Conservation (phyloP, 2,797 vertebrate species). For the Bradypus variegatus region DNA sequence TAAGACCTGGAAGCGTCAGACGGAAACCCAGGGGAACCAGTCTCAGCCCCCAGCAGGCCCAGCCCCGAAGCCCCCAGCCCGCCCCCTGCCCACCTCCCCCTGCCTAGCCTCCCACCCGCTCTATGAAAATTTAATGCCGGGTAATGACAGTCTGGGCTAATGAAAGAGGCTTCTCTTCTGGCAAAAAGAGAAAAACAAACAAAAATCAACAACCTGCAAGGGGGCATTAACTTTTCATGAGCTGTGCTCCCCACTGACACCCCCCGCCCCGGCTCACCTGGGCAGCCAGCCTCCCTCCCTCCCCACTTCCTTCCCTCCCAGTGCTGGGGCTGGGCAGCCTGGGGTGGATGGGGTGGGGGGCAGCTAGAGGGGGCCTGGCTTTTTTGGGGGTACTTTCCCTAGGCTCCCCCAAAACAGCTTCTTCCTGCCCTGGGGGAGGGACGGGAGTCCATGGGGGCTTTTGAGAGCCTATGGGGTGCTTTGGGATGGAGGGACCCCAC, state of each 20-base stretch:
- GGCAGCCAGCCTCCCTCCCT: constrained; percentile 9
- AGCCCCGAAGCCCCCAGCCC: constrained; percentile 26
- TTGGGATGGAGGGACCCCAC: not conserved
- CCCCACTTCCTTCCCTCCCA: not conserved
- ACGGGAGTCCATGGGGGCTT: not conserved
- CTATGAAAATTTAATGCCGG: constrained; percentile 70
- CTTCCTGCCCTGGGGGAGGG: not conserved
- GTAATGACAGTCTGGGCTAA: constrained; percentile 70
- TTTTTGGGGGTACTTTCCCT: not conserved
- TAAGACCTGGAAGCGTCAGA: not conserved
- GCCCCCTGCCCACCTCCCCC: constrained; percentile 41
- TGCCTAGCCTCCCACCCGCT: constrained; percentile 48
- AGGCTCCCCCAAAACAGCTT: not conserved
- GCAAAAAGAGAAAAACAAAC: constrained; percentile 71
- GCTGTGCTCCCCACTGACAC: constrained; percentile 54
- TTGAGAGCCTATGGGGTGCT: not conserved
- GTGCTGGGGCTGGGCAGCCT: not conserved
- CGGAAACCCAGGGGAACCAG: constrained; percentile 3
- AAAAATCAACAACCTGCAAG: constrained; percentile 71
- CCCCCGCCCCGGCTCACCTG: constrained; percentile 47
- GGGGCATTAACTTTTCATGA: constrained; percentile 71
- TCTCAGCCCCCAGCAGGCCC: constrained; percentile 40
- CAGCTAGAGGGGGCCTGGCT: not conserved
- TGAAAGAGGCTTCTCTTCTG: constrained; percentile 70
- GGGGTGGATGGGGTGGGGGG: not conserved